phyloP scores from a whole-genome alignment of 2,113 vertebrate species.

The Lethenteron camtschaticum region DNA sequence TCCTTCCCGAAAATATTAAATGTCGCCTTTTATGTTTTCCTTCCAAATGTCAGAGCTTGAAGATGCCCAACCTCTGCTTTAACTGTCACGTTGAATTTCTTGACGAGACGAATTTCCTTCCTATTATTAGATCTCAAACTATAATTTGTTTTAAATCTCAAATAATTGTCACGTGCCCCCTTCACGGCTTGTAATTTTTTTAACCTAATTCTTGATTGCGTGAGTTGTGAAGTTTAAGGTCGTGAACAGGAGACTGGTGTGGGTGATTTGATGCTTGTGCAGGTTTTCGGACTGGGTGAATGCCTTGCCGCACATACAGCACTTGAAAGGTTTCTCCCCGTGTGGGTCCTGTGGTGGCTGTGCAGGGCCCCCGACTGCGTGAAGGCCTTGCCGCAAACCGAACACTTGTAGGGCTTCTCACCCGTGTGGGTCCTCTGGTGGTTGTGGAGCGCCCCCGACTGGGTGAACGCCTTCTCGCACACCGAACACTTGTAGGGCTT shows the following conservation, averaged over 20 bases:
- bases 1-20: too few species aligned
- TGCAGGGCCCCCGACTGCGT: background rate
- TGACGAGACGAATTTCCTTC: too few species aligned
- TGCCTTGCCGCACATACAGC: background rate
- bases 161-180: too few species aligned
- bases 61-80: too few species aligned
- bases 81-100: too few species aligned
- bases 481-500: background rate
- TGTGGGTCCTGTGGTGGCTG: conserved; percentile 1
- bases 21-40: too few species aligned
- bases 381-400: conserved; percentile 1
- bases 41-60: too few species aligned
- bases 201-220: too few species aligned
- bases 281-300: conserved; percentile 2
- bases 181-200: too few species aligned
- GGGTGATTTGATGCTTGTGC: background rate
- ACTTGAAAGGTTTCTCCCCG: conserved; percentile 1
- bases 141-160: too few species aligned
- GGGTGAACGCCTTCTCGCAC: background rate
- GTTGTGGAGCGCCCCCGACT: conserved; percentile 1
- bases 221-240: too few species aligned
- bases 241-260: background rate
- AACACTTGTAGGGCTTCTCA: conserved; percentile 1
- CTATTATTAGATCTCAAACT: too few species aligned
- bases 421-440: conserved; percentile 4